Evolutionary conservation across 2,888 invertebrate genomes (phyloP).

Genomic region (Rhyacophila evoluta): DNA sequence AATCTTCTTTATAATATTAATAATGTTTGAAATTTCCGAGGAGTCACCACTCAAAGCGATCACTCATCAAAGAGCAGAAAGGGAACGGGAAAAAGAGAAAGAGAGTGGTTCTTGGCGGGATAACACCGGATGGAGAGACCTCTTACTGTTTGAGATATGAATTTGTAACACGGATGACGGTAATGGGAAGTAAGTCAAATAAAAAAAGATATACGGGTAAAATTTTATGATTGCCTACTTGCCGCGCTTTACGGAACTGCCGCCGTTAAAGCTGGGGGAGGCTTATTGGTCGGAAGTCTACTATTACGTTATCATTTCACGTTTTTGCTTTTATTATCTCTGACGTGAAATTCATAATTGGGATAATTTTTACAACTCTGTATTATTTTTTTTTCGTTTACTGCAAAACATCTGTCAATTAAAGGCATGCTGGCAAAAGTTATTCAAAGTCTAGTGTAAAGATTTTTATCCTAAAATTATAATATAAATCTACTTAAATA

Average conservation of each 20-base stretch:
- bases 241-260: constrained; percentile 29
- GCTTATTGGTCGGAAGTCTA: constrained; percentile 22
- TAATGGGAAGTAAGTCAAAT: constrained; percentile 53
- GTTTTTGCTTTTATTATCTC: constrained; percentile 22
- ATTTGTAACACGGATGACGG: constrained; percentile 54
- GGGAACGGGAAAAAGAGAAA: background rate
- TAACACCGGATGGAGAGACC: constrained; percentile 37
- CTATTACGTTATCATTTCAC: constrained; percentile 24
- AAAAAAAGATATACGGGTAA: constrained; percentile 52
- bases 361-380: background rate
- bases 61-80: background rate
- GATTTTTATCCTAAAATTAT: no score
- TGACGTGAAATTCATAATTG: constrained; percentile 22
- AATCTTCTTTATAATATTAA: background rate
- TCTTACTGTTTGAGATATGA: constrained; percentile 54
- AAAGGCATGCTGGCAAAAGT: no score
- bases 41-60: background rate
- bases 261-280: background rate
- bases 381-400: background rate
- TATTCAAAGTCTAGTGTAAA: no score
- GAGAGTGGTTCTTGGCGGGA: constrained; percentile 12
- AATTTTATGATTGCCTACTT: constrained; percentile 49
- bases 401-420: background rate
- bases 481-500: no score
- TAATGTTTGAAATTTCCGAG: background rate